Evolutionary conservation across 2,113 vertebrate species (phyloP), one percentile per base, ranked within the genome.

Genomic region (Megaceryle maxima): DNA sequence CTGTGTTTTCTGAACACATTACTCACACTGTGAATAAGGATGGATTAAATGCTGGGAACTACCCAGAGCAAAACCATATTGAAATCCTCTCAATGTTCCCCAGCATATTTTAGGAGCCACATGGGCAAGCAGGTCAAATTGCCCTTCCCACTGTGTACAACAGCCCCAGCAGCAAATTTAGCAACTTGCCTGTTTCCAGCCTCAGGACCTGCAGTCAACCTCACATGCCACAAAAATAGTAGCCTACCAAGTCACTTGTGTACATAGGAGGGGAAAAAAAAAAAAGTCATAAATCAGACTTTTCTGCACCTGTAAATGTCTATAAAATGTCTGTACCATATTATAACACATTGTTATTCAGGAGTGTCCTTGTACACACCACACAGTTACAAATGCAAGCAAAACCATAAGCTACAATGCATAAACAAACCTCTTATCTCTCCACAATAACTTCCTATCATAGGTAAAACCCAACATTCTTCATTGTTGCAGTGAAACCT

Each of bases 111-210:
- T 20, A 35, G 44, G 41, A 70, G 29, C 50, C 56, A 43, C 0
- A 0, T 35, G 39, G 10, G 25, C 16, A 2, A 1, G 53, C 11
- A 13, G 28, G 5, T 46, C 39, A 37, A 18, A 28, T 56, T 11
- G 2, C 11, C 33, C 10, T 88, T 80, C 70, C 41, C 20, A 51
- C 13, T 9, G 26, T 28, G 16, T 31, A 33, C 53, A 74, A 13
- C 29, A 73, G 63, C 35, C 43, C 39, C 53, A 64, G 31, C 44
- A 69, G 24, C 17, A 17, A 51, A 46, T 83, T 80, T 19, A 56
- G 41, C 5, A 3, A 44, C 50, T 53, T 73, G 20, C 33, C 13
- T 31, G 4, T 60, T 91, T 56, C 64, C 64, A 88, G 44, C 39
- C 73, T 83, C 53, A 73, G 55, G 57, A 55, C 48, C 28, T 55